These are phyloP conservation scores for Eristalis tenax DNA, from an alignment of 2,888 invertebrate species.

Conservation along the genomic window DNA sequence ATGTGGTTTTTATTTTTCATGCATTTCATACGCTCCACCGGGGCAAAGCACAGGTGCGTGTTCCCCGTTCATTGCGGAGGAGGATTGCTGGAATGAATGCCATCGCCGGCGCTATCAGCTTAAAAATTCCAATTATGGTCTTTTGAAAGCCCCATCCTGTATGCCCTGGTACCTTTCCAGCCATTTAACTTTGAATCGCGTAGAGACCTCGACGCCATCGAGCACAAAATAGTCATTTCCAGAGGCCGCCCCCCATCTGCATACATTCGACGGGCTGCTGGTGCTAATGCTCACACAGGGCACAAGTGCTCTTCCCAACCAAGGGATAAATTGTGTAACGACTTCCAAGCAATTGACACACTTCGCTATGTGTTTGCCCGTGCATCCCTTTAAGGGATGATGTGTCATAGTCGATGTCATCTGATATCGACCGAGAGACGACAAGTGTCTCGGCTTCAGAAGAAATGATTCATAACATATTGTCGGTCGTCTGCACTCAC, in stretches of 20 bases:
- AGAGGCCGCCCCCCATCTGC: background rate
- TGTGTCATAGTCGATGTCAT: background rate
- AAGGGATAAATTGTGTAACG: conserved; percentile 48
- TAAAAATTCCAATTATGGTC: conserved; percentile 53
- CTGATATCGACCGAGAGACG: background rate
- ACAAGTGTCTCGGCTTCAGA: background rate
- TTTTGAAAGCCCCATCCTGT: background rate
- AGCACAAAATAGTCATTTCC: conserved; percentile 25
- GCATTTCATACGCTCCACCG: conserved; percentile 6
- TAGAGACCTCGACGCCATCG: background rate
- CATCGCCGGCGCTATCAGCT: background rate
- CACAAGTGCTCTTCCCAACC: background rate
- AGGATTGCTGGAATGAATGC: background rate
- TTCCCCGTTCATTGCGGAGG: background rate
- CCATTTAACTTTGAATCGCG: conserved; percentile 38
- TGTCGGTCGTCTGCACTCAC: background rate
- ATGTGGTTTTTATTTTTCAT: conserved; percentile 30
- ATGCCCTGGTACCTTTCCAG: conserved; percentile 2
- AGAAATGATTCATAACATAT: background rate
- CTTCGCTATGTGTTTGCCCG: conserved; percentile 1
- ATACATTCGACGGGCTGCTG: background rate
- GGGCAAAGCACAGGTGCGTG: background rate
- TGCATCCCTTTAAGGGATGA: background rate
- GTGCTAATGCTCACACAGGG: background rate
- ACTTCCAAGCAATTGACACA: conserved; percentile 59